Percentiles rank a stretch among this genome's conserved stretches.
phyloP scores from a whole-genome alignment of 2,888 invertebrate species.

The Cremastobaeus sp. region DNA sequence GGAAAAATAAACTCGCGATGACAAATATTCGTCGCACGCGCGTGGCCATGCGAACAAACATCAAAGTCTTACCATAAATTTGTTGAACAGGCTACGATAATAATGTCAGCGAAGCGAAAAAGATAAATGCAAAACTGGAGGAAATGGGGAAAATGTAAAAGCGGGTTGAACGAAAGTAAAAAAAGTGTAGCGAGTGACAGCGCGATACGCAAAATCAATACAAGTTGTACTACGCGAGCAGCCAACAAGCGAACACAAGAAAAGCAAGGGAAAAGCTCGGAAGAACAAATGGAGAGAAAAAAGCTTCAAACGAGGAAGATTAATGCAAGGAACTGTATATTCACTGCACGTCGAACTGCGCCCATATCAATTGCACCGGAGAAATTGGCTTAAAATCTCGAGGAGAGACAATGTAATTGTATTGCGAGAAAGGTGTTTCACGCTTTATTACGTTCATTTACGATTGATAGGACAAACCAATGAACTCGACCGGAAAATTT shows the following conservation, averaged over 20 bases:
- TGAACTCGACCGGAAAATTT: constrained; percentile 1
- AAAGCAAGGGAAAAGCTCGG: constrained; percentile 5
- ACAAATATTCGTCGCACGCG: constrained; percentile 7
- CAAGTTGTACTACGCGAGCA: constrained; percentile 10
- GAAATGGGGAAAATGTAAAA: not conserved
- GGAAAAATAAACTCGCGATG: constrained; percentile 3
- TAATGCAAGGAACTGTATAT: constrained; percentile 28
- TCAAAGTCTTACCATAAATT: constrained; percentile 10
- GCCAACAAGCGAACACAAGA: constrained; percentile 11
- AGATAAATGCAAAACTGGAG: constrained; percentile 11
- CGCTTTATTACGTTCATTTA: constrained; percentile 34
- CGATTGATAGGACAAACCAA: constrained; percentile 15
- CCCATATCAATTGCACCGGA: constrained; percentile 40
- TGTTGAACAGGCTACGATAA: constrained; percentile 19
- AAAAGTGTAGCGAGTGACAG: constrained; percentile 27
- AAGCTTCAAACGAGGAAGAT: constrained; percentile 39
- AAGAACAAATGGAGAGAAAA: constrained; percentile 39
- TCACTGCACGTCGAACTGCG: constrained; percentile 30
- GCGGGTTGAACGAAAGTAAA: not conserved
- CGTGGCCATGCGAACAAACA: not conserved
- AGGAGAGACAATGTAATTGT: constrained; percentile 30
- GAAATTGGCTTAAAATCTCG: constrained; percentile 49
- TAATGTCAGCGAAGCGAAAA: constrained; percentile 1
- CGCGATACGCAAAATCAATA: constrained; percentile 40
- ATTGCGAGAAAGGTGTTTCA: constrained; percentile 17